These are phyloP conservation scores for Pomacea maculata DNA, from an alignment of 1,140 invertebrate genomes.

Conservation along the genomic window DNA sequence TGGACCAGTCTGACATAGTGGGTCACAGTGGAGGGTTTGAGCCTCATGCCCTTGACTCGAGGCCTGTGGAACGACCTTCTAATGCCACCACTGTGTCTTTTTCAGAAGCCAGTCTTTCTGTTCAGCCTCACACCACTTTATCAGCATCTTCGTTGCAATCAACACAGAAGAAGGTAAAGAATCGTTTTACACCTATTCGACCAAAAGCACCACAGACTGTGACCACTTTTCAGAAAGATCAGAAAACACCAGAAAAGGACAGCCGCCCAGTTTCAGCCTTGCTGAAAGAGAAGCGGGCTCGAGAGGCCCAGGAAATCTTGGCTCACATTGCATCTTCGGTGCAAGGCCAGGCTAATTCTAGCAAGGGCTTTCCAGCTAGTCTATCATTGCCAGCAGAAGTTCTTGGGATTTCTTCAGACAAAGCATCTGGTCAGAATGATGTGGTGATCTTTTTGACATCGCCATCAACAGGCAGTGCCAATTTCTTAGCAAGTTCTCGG, in stretches of 20 bases:
- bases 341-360: constrained; percentile 1
- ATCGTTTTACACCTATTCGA: constrained; percentile 47
- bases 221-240: constrained; percentile 8
- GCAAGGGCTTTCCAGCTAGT: constrained; percentile 9
- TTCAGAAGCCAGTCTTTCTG: not conserved
- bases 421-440: not conserved
- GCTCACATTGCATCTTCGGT: constrained; percentile 24
- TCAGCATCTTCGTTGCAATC: not conserved
- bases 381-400: constrained; percentile 15
- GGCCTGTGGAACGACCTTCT: not conserved
- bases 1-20: constrained; percentile 8
- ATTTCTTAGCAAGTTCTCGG: not conserved
- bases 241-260: constrained; percentile 34
- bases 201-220: constrained; percentile 39
- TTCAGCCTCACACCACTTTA: not conserved
- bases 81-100: not conserved
- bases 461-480: constrained; percentile 8
- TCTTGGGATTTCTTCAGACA: constrained; percentile 1
- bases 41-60: not conserved
- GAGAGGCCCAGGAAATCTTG: constrained; percentile 35
- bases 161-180: constrained; percentile 36
- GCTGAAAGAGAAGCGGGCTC: constrained; percentile 46
- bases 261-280: constrained; percentile 40
- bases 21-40: constrained; percentile 12
- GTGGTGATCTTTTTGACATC: constrained; percentile 18